Percentiles rank a stretch among this genome's conserved stretches.
phyloP scores from a whole-genome alignment of 1,140 invertebrate species.

The Drosophila saltans region DNA sequence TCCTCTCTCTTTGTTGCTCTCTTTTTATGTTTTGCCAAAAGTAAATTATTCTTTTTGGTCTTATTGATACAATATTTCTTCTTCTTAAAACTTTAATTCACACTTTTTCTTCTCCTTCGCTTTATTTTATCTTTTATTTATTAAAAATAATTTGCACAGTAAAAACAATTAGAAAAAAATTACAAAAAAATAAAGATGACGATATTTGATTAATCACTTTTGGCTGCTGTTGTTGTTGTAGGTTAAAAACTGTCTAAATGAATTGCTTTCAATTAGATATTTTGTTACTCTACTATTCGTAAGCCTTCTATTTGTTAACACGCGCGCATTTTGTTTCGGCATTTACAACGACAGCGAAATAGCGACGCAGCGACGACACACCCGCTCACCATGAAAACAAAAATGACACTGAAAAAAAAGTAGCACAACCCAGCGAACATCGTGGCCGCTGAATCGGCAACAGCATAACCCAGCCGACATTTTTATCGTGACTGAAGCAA shows the following conservation, averaged over 20 bases:
- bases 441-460: too few species aligned
- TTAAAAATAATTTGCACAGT: constrained; percentile 6
- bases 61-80: not conserved
- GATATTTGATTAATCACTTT: constrained; percentile 5
- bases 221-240: not conserved
- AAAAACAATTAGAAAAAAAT: constrained; percentile 9
- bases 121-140: constrained; percentile 6
- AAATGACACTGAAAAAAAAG: constrained; percentile 2
- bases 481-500: too few species aligned
- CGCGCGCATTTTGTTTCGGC: constrained; percentile 12
- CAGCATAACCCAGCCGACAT: too few species aligned
- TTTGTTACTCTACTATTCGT: not conserved
- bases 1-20: not conserved
- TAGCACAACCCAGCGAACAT: not conserved
- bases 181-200: constrained; percentile 8
- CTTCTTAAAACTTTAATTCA: constrained; percentile 1
- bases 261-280: constrained; percentile 3
- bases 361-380: constrained; percentile 7
- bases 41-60: constrained; percentile 13
- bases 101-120: not conserved
- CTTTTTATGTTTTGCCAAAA: constrained; percentile 21
- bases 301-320: constrained; percentile 10
- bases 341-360: constrained; percentile 7
- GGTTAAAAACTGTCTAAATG: not conserved
- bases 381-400: not conserved